Evolutionary conservation across 1,140 invertebrate genomes (phyloP), one percentile per base, ranked within the genome.

Genomic region (Leucophenga varia): DNA sequence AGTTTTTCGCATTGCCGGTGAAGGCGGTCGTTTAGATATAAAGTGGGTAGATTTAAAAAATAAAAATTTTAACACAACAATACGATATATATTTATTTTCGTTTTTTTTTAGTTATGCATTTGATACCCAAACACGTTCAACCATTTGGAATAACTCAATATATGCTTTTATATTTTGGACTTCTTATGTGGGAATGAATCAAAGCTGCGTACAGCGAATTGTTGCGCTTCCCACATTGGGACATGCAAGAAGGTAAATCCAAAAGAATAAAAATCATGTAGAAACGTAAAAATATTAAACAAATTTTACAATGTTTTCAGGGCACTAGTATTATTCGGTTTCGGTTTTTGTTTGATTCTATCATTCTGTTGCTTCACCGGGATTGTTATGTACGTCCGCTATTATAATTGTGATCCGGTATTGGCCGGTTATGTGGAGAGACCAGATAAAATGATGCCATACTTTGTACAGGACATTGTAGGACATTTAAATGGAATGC

Each of bases 321-420:
- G 77, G 40, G 72, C 77, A 0, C 65, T 77, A 25, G 63, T 70
- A 47, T 73, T 79, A 20, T 78, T 79, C 69, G 71, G 72, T 6
- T 19, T 77, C 30, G 78, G 78, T 13, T 77, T 78, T 41, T 46
- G 76, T 3, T 54, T 39, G 31, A 77, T 79, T 20, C 74, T 79
- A 19, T 75, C 67, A 3, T 54, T 79, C 40, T 77, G 77, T 55
- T 83, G 81, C 52, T 82, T 79, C 48, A 83, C 79, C 20, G 88
- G 87, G 6, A 76, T 89, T 16, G 79, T 88, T 1, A 82, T 89
- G 41, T 89, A 82, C 54, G 86, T 85, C 0, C 79, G 80, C 16
- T 89, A 87, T 68, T 69, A 82, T 45, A 78, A 84, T 40, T 89
- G 87, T 67, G 87, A 90, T 73, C 86, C 86, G 0, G 57, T 88